These are phyloP conservation scores for Drosophila imparisetae DNA, from an alignment of 2,888 invertebrate genomes.

Conservation along the genomic window DNA sequence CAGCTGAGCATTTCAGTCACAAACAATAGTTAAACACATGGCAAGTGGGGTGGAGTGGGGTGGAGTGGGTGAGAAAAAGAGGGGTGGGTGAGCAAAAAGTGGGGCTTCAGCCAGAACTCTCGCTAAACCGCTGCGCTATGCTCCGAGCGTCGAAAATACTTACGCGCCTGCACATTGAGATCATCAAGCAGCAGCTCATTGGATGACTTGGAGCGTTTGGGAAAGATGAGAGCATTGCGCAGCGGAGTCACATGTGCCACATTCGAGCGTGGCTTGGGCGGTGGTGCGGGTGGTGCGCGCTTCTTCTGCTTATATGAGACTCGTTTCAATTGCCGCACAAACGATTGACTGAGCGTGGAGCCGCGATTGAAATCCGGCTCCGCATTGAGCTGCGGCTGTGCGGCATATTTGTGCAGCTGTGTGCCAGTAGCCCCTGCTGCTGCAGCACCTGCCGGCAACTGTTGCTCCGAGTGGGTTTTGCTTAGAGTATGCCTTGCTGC, in stretches of 20 bases:
- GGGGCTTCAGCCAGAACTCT: slow-evolving; percentile 24
- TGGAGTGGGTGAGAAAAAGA: slow-evolving; percentile 19
- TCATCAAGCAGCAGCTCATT: slow-evolving; percentile 82
- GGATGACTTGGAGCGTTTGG: slow-evolving; percentile 81
- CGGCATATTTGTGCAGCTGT: slow-evolving; percentile 66
- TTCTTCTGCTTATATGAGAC: slow-evolving; percentile 73
- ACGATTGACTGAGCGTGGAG: slow-evolving; percentile 84
- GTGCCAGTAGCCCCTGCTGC: slow-evolving; percentile 4
- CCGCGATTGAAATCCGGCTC: slow-evolving; percentile 83
- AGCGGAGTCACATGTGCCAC: slow-evolving; percentile 65
- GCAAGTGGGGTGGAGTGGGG: slow-evolving; percentile 13
- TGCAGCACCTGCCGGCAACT: slow-evolving; percentile 46
- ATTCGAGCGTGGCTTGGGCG: slow-evolving; percentile 64
- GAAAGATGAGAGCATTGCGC: slow-evolving; percentile 71
- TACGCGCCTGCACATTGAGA: slow-evolving; percentile 78
- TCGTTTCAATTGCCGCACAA: slow-evolving; percentile 81
- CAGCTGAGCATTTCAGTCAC: slow-evolving; percentile 19
- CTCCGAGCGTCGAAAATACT: slow-evolving; percentile 75
- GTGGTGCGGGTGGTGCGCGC: slow-evolving; percentile 67
- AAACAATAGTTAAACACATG: slow-evolving; percentile 18
- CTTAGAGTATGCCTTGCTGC: slow-evolving; percentile 36
- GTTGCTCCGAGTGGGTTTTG: slow-evolving; percentile 72
- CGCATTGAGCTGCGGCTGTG: slow-evolving; percentile 69
- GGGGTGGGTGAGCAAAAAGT: slow-evolving; percentile 38
- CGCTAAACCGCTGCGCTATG: slow-evolving; percentile 66